Evolutionary conservation across 2,888 invertebrate species (phyloP), one percentile per base, ranked within the genome.

Genomic region (Amorpha juglandis): DNA sequence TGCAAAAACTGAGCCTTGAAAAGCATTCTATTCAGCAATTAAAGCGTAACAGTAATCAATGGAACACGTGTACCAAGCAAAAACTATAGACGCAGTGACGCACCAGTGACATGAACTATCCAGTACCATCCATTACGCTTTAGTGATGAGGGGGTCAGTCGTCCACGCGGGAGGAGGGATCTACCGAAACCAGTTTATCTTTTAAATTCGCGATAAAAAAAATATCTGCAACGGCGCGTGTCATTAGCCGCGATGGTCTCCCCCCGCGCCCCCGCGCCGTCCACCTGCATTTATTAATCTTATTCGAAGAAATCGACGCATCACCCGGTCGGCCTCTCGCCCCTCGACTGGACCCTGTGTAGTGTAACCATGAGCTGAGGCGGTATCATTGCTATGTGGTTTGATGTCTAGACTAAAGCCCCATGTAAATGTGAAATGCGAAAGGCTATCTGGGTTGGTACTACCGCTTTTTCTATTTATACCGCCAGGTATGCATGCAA

Each of bases 271-370:
- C 83, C 80, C 68, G 70, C 72, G 75, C 71, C 72, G 74, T 71
- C 77, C 84, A 82, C 83, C 80, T 90, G 89, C 89, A 89, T 91
- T 91, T 90, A 91, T 91, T 91, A 90, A 90, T 90, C 88, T 88
- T 88, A 88, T 91, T 91, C 91, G 88, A 87, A 87, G 91, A 91
- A 91, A 90, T 90, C 91, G 87, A 85, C 89, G 89, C 91, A 89
- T 89, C 89, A 83, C 81, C 80, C 77, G 73, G 68, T 50, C 74
- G 67, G 64, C 77, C 67, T 70, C 69, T 55, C 68, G 62, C 71
- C 70, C 69, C 71, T 48, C 66, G 45, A 35, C 63, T 11, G 21
- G 14, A 42, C 64, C 67, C 70, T 42, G 68, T 69, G 69, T 70
- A 64, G 58, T 42, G 58, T 55, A 45, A 19, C 63, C 67, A 63